These are phyloP conservation scores for Chrysolina haemoptera DNA, from an alignment of 2,888 invertebrate genomes.

Conservation along the genomic window DNA sequence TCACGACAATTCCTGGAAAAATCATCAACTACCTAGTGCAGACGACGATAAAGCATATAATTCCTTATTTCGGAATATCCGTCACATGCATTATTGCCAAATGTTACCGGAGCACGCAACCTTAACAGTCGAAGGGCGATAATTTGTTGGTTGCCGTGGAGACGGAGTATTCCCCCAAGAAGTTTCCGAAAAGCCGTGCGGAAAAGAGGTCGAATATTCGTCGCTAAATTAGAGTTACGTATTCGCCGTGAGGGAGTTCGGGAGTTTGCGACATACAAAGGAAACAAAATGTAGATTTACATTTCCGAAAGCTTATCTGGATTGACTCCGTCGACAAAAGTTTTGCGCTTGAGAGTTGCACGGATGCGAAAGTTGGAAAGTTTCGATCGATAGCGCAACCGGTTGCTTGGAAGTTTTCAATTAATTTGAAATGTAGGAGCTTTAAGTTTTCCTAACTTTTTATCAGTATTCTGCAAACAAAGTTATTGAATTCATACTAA, in stretches of 20 bases:
- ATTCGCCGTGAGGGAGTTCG: conserved; percentile 16
- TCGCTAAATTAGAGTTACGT: conserved; percentile 3
- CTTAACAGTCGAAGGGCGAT: conserved; percentile 41
- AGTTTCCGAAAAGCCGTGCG: conserved; percentile 27
- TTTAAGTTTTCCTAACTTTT: background rate
- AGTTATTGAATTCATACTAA: background rate
- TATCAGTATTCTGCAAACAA: background rate
- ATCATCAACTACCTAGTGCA: background rate
- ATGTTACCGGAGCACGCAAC: conserved; percentile 39
- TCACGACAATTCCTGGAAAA: background rate
- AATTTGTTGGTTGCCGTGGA: conserved; percentile 55
- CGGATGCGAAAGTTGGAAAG: background rate
- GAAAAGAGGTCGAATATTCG: conserved; percentile 3
- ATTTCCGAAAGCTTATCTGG: conserved; percentile 14
- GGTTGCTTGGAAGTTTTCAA: background rate
- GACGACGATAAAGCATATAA: conserved; percentile 15
- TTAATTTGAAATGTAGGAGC: background rate
- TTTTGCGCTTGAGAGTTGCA: background rate
- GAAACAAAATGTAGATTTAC: conserved; percentile 15
- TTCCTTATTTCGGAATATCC: conserved; percentile 7
- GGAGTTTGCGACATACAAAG: conserved; percentile 12
- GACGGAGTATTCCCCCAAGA: conserved; percentile 52
- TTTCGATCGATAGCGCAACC: conserved; percentile 17
- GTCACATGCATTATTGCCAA: conserved; percentile 22
- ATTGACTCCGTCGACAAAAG: conserved; percentile 10